Base-by-base conservation (phyloP, 1,140 invertebrate species). In the Macrotrachela quadricornifera region DNA sequence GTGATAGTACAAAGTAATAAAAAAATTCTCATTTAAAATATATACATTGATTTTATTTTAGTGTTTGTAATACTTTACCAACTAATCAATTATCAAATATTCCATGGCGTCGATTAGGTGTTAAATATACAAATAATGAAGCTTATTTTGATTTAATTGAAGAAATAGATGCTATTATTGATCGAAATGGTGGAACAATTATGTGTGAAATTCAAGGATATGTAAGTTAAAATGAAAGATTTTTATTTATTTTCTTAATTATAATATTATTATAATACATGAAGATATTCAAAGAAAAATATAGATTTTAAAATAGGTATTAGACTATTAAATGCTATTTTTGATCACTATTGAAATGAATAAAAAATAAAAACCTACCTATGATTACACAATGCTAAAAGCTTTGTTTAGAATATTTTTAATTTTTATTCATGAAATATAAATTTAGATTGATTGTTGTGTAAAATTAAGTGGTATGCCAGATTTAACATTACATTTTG, bases 81-180 rank as follows among this genome's bases (percentile, higher is more conserved):
- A 87, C 84, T 59, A 90, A 90, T 17, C 91, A 97, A 65, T 67
- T 97, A 36, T 96, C 91, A 8, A 96, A 94, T 69, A 83, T 99
- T 57, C 94, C 92, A 1, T 99, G 94, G 94, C 74, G 94, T 55
- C 72, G 91, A 58, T 86, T 84, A 6, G 91, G 88, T 36, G 91
- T 99, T 0, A 95, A 96, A 66, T 97, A 97, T 67, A 87, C 90
- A n/a, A 96, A 94, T 64, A 97, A 99, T 67, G 92, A 99, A 73
- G 90, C 91, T 13, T 97, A 97, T 69, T 96, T 96, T 71, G 90
- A 97, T 76, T 84, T 94, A 10, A 83, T 94, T 46, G 90, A 75
- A 55, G 74, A 75, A 57, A 71, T 75, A n/a, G 92, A 99, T 74
- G 90, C 90, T 11, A 97, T 95, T 57, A 94, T 99, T 64, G 94